phyloP scores from a whole-genome alignment of 1,140 invertebrate genomes.

The Zaprionus capensis region DNA sequence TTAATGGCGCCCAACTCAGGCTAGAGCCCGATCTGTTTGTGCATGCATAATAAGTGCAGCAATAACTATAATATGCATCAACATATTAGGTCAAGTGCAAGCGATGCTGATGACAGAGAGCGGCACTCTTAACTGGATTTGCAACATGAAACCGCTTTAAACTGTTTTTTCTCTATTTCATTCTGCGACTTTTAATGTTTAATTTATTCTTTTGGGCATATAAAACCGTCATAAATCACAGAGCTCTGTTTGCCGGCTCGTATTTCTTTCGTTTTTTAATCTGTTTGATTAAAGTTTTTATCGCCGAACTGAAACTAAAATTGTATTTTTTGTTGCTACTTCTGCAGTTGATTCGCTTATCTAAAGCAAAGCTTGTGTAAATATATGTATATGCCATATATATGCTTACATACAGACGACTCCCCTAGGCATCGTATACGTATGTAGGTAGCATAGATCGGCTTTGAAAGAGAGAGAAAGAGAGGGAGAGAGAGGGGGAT shows the following conservation, averaged over 20 bases:
- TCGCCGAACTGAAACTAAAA: conserved; percentile 5
- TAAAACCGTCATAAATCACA: not conserved
- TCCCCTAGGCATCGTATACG: conserved; percentile 31
- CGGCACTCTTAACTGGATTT: not conserved
- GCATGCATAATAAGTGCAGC: not conserved
- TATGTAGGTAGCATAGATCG: conserved; percentile 17
- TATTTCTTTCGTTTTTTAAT: not conserved
- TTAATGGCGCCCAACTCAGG: not conserved
- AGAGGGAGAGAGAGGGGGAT: not conserved
- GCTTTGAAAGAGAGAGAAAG: not conserved
- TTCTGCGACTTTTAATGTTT: not conserved
- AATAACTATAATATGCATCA: not conserved
- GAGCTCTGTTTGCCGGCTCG: not conserved
- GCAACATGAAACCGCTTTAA: not conserved
- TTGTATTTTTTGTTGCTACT: not conserved
- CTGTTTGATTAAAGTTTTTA: conserved; percentile 1
- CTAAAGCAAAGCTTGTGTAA: conserved; percentile 2
- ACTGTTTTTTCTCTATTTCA: not conserved
- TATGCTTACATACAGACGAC: conserved; percentile 12
- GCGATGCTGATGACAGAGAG: not conserved
- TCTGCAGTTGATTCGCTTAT: conserved; percentile 2
- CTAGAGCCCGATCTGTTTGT: not conserved
- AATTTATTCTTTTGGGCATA: not conserved
- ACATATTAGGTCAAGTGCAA: not conserved
- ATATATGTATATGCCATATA: not conserved